Evolutionary conservation across 1,140 invertebrate species (phyloP).

Genomic region (Centruroides vittatus): DNA sequence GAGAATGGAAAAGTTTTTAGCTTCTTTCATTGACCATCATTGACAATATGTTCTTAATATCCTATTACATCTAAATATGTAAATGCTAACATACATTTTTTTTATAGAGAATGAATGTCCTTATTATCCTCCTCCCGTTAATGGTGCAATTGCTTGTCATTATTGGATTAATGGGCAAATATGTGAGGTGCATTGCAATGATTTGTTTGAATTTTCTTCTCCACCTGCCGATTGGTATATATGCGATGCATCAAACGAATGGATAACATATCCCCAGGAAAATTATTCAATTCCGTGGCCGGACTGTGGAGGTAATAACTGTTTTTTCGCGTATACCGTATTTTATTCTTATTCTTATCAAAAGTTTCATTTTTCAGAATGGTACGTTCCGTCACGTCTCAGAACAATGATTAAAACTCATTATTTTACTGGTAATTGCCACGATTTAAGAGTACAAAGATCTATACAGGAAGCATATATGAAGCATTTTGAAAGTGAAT

Average conservation of each 20-base stretch:
- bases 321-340: too few relatives aligned
- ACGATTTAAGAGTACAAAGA: constrained; percentile 1
- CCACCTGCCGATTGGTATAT: constrained; percentile 9
- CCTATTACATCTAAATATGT: background rate
- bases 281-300: constrained; percentile 5
- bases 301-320: constrained; percentile 3
- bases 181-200: constrained; percentile 5
- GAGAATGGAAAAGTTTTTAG: too few relatives aligned
- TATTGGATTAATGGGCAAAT: constrained; percentile 1
- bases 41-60: too few relatives aligned
- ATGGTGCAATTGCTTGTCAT: constrained; percentile 7
- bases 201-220: constrained; percentile 1
- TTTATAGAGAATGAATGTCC: constrained; percentile 4
- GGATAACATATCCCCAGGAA: background rate
- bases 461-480: constrained; percentile 2
- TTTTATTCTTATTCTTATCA: background rate
- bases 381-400: background rate
- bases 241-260: background rate
- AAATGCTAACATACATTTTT: background rate
- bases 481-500: background rate
- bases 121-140: constrained; percentile 6
- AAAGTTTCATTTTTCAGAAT: background rate
- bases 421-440: constrained; percentile 10
- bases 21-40: too few relatives aligned
- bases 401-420: background rate